Evolutionary conservation across 2,888 invertebrate genomes (phyloP).

Genomic region (Cosmia pyralina): DNA sequence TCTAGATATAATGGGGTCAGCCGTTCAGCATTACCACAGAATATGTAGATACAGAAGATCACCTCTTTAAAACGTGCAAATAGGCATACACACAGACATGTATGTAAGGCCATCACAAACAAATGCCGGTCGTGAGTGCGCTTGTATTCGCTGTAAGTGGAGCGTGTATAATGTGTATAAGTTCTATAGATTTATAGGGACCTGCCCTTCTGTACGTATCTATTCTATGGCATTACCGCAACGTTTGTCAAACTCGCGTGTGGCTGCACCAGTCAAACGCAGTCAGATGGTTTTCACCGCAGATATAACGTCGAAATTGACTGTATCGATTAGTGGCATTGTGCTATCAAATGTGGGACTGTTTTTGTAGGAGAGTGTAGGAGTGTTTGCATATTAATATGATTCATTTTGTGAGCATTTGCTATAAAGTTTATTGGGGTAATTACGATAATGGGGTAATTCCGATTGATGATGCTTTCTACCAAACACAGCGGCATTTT

Average conservation of each 20-base stretch:
- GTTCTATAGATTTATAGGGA: not conserved
- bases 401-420: not conserved
- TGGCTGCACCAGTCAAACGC: conserved; percentile 48
- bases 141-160: not conserved
- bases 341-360: not conserved
- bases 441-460: no score
- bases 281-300: conserved; percentile 44
- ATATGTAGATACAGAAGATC: not conserved
- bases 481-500: no score
- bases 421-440: no score
- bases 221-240: conserved; percentile 28
- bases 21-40: conserved; percentile 3
- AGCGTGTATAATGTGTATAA: not conserved
- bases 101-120: not conserved
- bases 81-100: not conserved
- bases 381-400: not conserved
- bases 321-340: conserved; percentile 25
- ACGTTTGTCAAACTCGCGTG: conserved; percentile 35
- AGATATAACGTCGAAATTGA: conserved; percentile 29
- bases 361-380: conserved; percentile 5
- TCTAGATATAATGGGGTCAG: conserved; percentile 39
- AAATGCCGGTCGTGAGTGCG: not conserved
- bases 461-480: no score
- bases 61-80: not conserved
- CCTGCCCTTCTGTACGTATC: not conserved